Percentiles rank a stretch among this genome's conserved stretches.
Evolutionary conservation across 2,113 vertebrate genomes (phyloP).

Genomic region (Cochlearius cochlearius): DNA sequence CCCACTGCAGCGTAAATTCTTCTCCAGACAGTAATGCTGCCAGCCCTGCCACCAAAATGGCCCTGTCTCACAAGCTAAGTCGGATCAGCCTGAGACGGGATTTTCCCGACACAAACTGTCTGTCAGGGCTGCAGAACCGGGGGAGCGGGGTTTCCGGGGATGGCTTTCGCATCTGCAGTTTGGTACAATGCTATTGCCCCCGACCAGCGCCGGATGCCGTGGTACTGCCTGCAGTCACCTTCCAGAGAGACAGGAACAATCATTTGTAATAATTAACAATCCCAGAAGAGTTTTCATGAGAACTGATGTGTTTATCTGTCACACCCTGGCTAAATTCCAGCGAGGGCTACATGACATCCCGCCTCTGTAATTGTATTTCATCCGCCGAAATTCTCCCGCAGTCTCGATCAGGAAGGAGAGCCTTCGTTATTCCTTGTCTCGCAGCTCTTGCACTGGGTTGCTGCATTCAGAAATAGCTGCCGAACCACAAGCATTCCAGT

Average conservation of each 20-base stretch:
- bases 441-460: background rate
- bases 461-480: background rate
- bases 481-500: background rate
- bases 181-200: background rate
- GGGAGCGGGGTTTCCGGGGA: background rate
- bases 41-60: slow-evolving; percentile 61
- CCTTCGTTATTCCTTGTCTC: background rate
- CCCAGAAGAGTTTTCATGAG: slow-evolving; percentile 5
- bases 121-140: background rate
- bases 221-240: background rate
- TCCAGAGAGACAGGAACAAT: background rate
- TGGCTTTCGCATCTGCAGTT: background rate
- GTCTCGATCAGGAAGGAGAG: background rate
- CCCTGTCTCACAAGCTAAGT: slow-evolving; percentile 57
- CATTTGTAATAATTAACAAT: slow-evolving; percentile 16
- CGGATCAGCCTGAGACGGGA: slow-evolving; percentile 65
- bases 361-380: background rate
- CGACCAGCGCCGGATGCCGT: rapidly evolving
- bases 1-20: slow-evolving; percentile 44
- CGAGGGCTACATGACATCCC: background rate
- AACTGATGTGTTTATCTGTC: slow-evolving; percentile 28
- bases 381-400: background rate
- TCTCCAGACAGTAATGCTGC: slow-evolving; percentile 65
- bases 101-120: slow-evolving; percentile 57
- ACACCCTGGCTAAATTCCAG: slow-evolving; percentile 23